phyloP scores from a whole-genome alignment of 2,113 vertebrate species.

The Myiopsitta monachus region DNA sequence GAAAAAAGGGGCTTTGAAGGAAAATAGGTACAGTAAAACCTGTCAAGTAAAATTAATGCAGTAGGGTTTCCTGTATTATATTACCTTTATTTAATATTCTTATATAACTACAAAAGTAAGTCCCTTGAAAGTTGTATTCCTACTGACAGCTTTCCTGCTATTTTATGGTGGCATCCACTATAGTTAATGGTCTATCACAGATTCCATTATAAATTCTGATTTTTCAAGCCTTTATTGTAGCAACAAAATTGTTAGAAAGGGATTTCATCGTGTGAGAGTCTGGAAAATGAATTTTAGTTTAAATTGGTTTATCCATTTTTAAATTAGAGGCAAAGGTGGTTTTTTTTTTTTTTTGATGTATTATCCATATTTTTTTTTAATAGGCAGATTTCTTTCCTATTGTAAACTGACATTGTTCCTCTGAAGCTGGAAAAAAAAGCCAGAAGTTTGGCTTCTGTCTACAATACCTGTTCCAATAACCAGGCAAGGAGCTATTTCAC shows the following conservation, averaged over 20 bases:
- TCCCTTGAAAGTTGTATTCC: slow-evolving; percentile 18
- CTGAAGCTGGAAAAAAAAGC: background rate
- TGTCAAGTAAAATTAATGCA: slow-evolving; percentile 13
- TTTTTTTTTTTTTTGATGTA: background rate
- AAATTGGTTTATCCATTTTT: slow-evolving; percentile 14
- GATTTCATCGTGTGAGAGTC: background rate
- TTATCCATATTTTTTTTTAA: slow-evolving; percentile 18
- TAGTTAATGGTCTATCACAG: slow-evolving; percentile 46
- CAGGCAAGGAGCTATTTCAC: background rate
- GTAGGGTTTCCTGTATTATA: background rate
- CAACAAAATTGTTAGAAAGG: slow-evolving; percentile 9
- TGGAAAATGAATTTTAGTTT: background rate
- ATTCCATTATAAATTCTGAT: background rate
- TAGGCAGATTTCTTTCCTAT: background rate
- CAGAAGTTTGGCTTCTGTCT: background rate
- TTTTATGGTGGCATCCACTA: slow-evolving; percentile 26
- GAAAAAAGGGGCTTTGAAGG: background rate
- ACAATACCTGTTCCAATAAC: background rate
- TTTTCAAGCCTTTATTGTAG: slow-evolving; percentile 35
- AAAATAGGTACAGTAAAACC: slow-evolving; percentile 19
- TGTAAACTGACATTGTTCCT: background rate
- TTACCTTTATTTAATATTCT: slow-evolving; percentile 42
- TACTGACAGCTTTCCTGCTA: slow-evolving; percentile 45
- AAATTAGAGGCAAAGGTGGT: background rate
- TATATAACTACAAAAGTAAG: slow-evolving; percentile 39